phyloP scores from a whole-genome alignment of 2,113 vertebrate genomes.

The Bambusicola thoracicus region DNA sequence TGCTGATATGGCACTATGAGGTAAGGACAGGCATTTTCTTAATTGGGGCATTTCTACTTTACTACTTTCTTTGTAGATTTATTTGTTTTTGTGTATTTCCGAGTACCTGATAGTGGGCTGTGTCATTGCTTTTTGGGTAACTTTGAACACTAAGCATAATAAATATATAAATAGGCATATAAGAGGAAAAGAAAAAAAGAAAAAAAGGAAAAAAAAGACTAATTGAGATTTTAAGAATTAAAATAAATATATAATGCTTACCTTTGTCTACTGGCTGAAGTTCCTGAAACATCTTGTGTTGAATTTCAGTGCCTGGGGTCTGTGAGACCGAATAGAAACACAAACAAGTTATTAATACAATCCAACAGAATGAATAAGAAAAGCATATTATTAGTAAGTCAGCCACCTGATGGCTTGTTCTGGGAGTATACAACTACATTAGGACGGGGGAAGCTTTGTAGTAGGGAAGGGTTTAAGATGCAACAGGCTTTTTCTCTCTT shows the following conservation, averaged over 20 bases:
- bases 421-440: background rate
- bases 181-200: background rate
- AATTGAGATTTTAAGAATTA: background rate
- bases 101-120: background rate
- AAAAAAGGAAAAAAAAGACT: background rate
- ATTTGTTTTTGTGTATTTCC: background rate
- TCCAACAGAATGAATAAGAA: background rate
- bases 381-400: background rate
- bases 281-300: slow-evolving; percentile 25
- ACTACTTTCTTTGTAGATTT: background rate
- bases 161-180: no score
- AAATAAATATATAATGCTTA: background rate
- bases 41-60: background rate
- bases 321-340: slow-evolving; percentile 38
- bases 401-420: background rate
- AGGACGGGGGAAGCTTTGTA: background rate
- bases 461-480: background rate
- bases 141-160: no score
- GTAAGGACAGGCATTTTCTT: background rate
- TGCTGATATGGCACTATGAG: background rate
- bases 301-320: background rate
- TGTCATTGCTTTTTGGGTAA: no score
- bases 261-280: slow-evolving; percentile 28
- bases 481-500: background rate
- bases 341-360: background rate